Conservation (phyloP, 2,797 vertebrate genomes). For the Stomatorhinus walkeri region DNA sequence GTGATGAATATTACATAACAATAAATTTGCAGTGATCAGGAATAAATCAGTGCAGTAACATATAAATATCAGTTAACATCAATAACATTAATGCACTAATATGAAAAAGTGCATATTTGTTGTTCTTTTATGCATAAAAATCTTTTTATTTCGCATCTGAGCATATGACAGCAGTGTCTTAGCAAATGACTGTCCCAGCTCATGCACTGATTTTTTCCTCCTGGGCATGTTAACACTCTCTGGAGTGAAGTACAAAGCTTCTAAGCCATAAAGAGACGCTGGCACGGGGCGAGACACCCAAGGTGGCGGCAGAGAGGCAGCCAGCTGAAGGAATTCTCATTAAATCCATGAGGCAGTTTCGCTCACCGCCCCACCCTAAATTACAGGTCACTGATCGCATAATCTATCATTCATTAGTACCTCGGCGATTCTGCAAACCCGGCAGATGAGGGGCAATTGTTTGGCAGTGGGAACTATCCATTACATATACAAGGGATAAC, state of each 20-base stretch:
- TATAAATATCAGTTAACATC: not conserved
- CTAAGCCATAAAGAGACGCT: not conserved
- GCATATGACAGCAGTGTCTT: not conserved
- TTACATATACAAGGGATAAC: not conserved
- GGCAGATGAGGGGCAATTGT: conserved; percentile 1
- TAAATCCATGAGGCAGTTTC: not conserved
- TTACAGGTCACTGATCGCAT: conserved; percentile 2
- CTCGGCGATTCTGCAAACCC: not conserved
- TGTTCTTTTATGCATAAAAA: not conserved
- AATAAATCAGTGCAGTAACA: not conserved
- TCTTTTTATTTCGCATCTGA: not conserved
- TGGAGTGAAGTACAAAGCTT: not conserved
- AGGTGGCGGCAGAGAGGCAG: not conserved
- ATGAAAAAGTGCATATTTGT: not conserved
- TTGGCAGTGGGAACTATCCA: not conserved
- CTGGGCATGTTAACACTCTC: not conserved
- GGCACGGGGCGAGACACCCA: not conserved
- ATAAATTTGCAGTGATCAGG: not conserved
- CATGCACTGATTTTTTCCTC: not conserved
- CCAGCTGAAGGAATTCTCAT: not conserved
- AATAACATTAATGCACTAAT: not conserved
- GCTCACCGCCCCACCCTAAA: not conserved
- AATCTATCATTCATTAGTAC: conserved; percentile 4
- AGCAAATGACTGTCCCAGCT: not conserved
- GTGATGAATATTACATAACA: not conserved